Evolutionary conservation across 2,113 vertebrate species (phyloP), one percentile per base, ranked within the genome.

Genomic region (Cranoglanis bouderius): DNA sequence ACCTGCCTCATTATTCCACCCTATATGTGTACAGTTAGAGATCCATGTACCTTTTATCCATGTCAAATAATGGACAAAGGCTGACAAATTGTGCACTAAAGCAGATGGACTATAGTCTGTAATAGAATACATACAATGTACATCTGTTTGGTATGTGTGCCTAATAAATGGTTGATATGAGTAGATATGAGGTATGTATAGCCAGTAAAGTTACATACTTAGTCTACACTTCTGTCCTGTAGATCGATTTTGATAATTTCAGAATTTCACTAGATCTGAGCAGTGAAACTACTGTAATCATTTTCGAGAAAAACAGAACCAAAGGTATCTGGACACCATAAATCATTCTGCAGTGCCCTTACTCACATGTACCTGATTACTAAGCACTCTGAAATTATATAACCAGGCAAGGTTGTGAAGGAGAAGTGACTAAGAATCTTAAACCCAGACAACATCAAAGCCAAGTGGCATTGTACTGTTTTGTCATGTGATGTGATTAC

Each of bases 371-470:
- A 57, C 49, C 46, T 89, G 88, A 91, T 89, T 90, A 89, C 88
- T 84, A 77, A 78, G 85, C 81, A 72, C 32, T 74, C 82, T n/a
- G 0, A 46, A 82, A 91, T 95, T 95, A 91, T 90, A 59, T 95
- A 95, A 96, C 87, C n/a, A 85, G 84, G 85, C 92, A 90, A 90
- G 90, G 92, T 92, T 93, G 92, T 91, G 24, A 43, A 67, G 65
- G 49, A 82, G 59, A 46, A 35, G 19, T 86, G 93, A 93, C 91
- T 93, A 93, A 94, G 93, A 94, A 93, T 92, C 92, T 95, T 95
- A 95, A 92, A 89, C 59, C 88, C 90, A 90, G 90, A 93, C 92
- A 91, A 94, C 91, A 94, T 93, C 93, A 94, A 93, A 93, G 92
- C 87, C 63, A 77, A 91, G 90, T 78, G 78, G 81, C 91, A 82